A percentile compares a stretch with the other conserved stretches of the same genome.
phyloP scores from a whole-genome alignment of 2,888 invertebrate species.

The Harmothoe impar region DNA sequence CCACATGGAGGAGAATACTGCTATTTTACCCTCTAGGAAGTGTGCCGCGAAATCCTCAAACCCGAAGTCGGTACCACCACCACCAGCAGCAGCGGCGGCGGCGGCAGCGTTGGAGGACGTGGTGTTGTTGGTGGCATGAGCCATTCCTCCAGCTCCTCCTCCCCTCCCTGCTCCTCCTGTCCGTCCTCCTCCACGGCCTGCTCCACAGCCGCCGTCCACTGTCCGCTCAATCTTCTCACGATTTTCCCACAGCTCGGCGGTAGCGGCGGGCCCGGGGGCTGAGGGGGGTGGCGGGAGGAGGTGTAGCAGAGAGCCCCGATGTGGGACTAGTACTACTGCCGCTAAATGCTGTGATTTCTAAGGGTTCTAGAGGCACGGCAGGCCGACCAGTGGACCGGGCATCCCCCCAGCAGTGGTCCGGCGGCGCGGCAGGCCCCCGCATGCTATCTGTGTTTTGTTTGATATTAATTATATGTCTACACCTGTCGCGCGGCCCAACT shows the following conservation, averaged over 20 bases:
- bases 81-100: neutral
- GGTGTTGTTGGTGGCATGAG: constrained; percentile 26
- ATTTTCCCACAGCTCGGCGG: constrained; percentile 44
- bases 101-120: neutral
- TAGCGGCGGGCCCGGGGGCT: neutral
- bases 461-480: constrained; percentile 65
- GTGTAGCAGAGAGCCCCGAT: neutral
- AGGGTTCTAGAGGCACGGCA: neutral
- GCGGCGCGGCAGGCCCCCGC: constrained; percentile 39
- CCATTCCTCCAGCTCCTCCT: neutral
- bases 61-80: constrained; percentile 28
- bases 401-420: neutral
- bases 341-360: neutral
- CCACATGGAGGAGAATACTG: neutral
- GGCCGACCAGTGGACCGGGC: neutral
- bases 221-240: neutral
- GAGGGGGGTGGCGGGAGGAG: neutral
- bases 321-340: neutral
- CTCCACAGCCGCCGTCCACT: neutral
- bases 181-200: neutral
- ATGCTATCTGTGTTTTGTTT: constrained; percentile 66
- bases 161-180: neutral
- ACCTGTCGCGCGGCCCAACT: constrained; percentile 52
- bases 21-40: constrained; percentile 62
- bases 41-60: constrained; percentile 65